Conservation (phyloP, 2,888 invertebrate genomes). For the Clusia tigrina region DNA sequence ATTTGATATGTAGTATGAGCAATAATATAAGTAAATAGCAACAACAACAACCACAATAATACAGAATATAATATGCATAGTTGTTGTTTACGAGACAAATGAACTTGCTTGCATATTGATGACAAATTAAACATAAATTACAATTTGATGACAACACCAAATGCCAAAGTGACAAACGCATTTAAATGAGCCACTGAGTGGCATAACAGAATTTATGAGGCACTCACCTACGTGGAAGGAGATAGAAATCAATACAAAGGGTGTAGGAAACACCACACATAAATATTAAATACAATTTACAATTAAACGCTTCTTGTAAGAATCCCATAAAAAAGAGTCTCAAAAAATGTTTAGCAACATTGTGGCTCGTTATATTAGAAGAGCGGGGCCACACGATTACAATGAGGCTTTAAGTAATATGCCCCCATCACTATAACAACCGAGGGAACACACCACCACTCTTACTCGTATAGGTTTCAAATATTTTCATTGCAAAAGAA, state of each 20-base stretch:
- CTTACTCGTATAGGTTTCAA: no score
- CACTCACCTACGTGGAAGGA: conserved; percentile 10
- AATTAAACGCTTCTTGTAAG: conserved; percentile 5
- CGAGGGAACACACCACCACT: no score
- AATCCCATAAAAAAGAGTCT: no score
- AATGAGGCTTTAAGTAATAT: no score
- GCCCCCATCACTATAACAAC: no score
- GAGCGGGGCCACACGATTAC: no score
- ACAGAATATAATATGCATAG: neutral
- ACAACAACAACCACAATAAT: neutral
- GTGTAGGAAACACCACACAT: no score
- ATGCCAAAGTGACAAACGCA: neutral
- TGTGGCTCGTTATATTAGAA: no score
- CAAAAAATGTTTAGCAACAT: no score
- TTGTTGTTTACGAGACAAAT: neutral
- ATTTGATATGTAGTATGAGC: no score
- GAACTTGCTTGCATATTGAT: neutral
- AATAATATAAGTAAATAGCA: no score
- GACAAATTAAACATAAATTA: neutral
- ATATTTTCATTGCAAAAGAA: no score
- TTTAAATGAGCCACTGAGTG: conserved; percentile 14
- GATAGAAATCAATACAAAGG: neutral
- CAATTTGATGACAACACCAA: conserved; percentile 19
- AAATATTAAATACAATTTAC: conserved; percentile 4
- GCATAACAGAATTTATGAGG: conserved; percentile 19